Conservation (phyloP, 1,140 invertebrate species). For the Arctopsyche grandis region DNA sequence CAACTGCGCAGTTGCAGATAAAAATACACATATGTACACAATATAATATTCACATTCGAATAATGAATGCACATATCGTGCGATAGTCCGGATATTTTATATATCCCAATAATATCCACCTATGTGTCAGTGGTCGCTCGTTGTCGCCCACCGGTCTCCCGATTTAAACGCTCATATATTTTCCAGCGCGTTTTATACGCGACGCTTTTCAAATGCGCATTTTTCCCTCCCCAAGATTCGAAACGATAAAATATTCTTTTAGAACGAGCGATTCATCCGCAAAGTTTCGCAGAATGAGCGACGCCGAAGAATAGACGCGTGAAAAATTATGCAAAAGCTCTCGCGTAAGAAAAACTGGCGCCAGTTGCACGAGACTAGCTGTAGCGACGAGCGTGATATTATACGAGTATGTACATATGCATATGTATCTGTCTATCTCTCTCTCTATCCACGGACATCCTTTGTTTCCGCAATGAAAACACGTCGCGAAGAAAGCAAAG, state of each 20-base stretch:
- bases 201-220: not conserved
- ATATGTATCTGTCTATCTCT: no score
- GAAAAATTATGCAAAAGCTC: no score
- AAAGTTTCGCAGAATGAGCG: no score
- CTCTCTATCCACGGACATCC: no score
- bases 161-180: conserved; percentile 20
- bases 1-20: not conserved
- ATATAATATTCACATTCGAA: not conserved
- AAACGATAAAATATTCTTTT: no score
- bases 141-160: conserved; percentile 8
- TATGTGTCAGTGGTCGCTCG: not conserved
- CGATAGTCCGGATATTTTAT: conserved; percentile 6
- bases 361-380: not conserved
- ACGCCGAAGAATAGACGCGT: no score
- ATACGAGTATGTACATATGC: no score
- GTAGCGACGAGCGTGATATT: not conserved
- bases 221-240: not conserved
- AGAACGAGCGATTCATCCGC: no score
- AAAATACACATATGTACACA: no score
- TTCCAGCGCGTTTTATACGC: not conserved
- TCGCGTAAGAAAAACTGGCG: no score
- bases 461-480: not conserved
- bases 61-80: not conserved
- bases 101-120: not conserved
- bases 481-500: not conserved